These are phyloP conservation scores for Cebidichthys violaceus DNA, from an alignment of 2,113 vertebrate species.

Conservation along the genomic window DNA sequence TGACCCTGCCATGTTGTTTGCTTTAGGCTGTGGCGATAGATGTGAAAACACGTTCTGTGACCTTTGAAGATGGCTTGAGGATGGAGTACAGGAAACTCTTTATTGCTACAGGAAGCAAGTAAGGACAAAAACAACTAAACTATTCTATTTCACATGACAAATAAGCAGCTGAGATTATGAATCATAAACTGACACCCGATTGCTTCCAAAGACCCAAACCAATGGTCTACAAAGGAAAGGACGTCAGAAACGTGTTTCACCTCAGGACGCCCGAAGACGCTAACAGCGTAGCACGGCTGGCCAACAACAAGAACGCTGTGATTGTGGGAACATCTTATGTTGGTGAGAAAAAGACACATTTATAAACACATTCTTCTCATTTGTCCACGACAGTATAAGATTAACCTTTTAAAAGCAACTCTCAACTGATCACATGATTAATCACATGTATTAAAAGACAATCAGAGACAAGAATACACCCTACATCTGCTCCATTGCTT, in stretches of 20 bases:
- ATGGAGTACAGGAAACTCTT: slow-evolving; percentile 97
- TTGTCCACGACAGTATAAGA: background rate
- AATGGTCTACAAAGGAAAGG: slow-evolving; percentile 94
- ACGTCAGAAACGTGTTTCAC: slow-evolving; percentile 93
- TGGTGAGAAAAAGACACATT: slow-evolving; percentile 82
- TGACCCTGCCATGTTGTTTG: slow-evolving; percentile 9
- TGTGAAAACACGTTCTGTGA: slow-evolving; percentile 88
- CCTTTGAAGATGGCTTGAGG: slow-evolving; percentile 94
- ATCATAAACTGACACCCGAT: background rate
- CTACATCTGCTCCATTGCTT: background rate
- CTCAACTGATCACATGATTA: background rate
- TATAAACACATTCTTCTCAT: background rate
- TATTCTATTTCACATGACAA: background rate
- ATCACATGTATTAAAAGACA: background rate
- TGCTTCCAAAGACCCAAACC: slow-evolving; percentile 87
- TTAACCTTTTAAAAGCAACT: background rate
- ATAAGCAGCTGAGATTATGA: background rate
- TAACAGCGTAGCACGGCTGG: slow-evolving; percentile 91
- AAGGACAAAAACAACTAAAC: slow-evolving; percentile 46
- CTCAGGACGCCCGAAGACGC: slow-evolving; percentile 94
- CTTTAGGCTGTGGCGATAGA: slow-evolving; percentile 91
- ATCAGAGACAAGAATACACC: background rate
- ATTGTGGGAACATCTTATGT: slow-evolving; percentile 96
- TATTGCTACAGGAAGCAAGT: slow-evolving; percentile 96
- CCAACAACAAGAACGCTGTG: slow-evolving; percentile 93